A percentile compares a stretch with the other conserved stretches of the same genome.
phyloP scores from a whole-genome alignment of 1,140 invertebrate species.

The Cyclargus thomasi region DNA sequence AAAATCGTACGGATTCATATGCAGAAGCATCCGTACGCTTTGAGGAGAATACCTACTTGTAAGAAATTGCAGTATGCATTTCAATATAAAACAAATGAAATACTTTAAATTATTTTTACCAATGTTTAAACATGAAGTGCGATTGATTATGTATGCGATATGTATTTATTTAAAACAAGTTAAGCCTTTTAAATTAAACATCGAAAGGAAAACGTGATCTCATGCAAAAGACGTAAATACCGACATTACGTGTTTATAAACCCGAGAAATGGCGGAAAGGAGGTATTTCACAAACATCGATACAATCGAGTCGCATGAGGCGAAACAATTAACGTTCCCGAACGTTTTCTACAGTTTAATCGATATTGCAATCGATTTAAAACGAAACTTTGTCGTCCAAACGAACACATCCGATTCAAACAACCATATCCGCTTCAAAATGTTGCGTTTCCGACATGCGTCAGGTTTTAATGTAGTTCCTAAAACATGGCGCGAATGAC shows the following conservation, averaged over 20 bases:
- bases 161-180: background rate
- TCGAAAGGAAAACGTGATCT: constrained; percentile 1
- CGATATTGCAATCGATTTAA: constrained; percentile 6
- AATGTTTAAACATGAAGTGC: background rate
- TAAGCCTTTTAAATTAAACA: constrained; percentile 9
- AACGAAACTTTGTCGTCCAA: background rate
- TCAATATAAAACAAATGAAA: no score
- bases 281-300: constrained; percentile 13
- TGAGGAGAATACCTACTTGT: no score
- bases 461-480: background rate
- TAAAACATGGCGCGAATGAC: background rate
- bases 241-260: constrained; percentile 8
- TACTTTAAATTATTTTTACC: background rate
- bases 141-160: background rate
- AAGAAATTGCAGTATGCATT: no score
- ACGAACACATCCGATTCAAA: constrained; percentile 1
- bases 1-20: no score
- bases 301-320: constrained; percentile 15
- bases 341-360: constrained; percentile 4
- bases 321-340: constrained; percentile 6
- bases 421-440: background rate
- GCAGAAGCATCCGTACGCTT: no score
- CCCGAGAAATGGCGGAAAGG: constrained; percentile 5
- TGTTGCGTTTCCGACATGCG: background rate
- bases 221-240: constrained; percentile 8